Percentiles rank a stretch among this genome's conserved stretches.
These are phyloP conservation scores for Nettapus auritus DNA, from an alignment of 2,113 vertebrate species.

Conservation along the genomic window DNA sequence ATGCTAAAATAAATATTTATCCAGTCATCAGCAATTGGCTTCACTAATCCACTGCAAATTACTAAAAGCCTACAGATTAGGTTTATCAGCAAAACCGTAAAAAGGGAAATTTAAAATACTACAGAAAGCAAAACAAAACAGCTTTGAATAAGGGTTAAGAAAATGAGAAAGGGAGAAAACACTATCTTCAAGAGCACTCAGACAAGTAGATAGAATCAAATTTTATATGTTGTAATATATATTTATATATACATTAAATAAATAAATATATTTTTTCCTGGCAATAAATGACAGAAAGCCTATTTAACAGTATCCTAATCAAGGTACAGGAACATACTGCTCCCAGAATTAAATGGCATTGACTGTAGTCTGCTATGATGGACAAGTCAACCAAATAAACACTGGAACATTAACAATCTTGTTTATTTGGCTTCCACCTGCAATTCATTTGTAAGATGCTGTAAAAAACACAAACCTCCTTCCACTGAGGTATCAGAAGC, in stretches of 20 bases:
- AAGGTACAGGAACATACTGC: background rate
- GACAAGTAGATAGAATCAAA: background rate
- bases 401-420: background rate
- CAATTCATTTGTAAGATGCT: background rate
- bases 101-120: background rate
- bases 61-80: background rate
- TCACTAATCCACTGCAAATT: background rate
- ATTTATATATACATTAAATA: too few relatives aligned
- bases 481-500: slow-evolving; percentile 96
- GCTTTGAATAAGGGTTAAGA: background rate
- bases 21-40: background rate
- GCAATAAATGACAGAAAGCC: background rate
- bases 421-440: background rate
- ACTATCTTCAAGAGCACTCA: background rate
- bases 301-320: background rate
- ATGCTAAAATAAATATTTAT: background rate
- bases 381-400: background rate
- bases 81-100: background rate
- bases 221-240: background rate
- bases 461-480: slow-evolving; percentile 84
- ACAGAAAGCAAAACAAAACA: background rate
- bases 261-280: background rate
- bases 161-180: background rate
- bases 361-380: background rate
- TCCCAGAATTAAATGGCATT: background rate